phyloP scores from a whole-genome alignment of 64 coral and sea anemone species.

The Pocillopora damicornis region DNA sequence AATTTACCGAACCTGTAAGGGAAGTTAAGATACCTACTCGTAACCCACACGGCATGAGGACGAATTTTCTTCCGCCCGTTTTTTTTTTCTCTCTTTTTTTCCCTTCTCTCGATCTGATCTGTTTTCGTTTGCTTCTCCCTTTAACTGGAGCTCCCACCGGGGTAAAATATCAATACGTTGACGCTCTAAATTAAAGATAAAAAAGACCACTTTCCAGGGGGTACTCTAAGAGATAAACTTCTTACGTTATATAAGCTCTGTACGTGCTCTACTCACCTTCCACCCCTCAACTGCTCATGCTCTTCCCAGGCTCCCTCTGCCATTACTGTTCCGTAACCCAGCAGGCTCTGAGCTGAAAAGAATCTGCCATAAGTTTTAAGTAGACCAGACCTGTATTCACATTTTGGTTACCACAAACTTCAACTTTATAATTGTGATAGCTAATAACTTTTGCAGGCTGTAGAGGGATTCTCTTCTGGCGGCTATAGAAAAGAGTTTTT shows the following conservation, averaged over 20 bases:
- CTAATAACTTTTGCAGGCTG: no score
- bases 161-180: neutral
- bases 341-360: slow-evolving; percentile 46
- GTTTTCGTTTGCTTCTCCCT: neutral
- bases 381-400: neutral
- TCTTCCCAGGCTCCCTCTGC: slow-evolving; percentile 48
- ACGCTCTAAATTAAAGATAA: neutral
- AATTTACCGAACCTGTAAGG: slow-evolving; percentile 68
- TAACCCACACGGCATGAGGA: slow-evolving; percentile 18
- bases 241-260: neutral
- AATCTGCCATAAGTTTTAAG: neutral
- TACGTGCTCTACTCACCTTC: slow-evolving; percentile 28
- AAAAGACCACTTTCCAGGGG: neutral
- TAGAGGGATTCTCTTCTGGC: no score
- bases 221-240: no score
- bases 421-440: no score
- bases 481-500: no score
- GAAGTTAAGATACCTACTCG: slow-evolving; percentile 30
- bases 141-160: neutral
- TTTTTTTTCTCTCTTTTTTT: neutral
- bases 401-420: neutral
- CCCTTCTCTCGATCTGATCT: neutral
- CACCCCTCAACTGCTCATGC: slow-evolving; percentile 39
- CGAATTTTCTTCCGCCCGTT: neutral
- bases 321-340: neutral